These are phyloP conservation scores for Microctenopoma lineatum DNA, from an alignment of 2,797 vertebrate genomes.

Conservation along the genomic window DNA sequence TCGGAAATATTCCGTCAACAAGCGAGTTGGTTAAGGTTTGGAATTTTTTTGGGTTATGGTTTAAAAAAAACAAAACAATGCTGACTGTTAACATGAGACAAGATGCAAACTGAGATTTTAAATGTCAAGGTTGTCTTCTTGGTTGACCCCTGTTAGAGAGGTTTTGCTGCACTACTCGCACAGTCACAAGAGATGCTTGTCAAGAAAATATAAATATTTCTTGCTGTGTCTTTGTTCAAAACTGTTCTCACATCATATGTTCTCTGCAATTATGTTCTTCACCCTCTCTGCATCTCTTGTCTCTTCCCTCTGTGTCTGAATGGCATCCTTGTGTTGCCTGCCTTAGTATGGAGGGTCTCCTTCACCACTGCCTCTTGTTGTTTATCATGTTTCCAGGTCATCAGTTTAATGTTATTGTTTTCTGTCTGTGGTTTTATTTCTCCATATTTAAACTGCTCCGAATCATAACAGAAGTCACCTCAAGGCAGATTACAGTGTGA, in stretches of 20 bases:
- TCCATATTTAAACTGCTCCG: neutral
- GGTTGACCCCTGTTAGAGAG: neutral
- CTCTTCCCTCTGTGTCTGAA: neutral
- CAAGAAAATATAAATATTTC: slow-evolving; percentile 6
- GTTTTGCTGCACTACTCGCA: neutral
- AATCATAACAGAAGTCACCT: too few species aligned
- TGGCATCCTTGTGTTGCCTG: slow-evolving; percentile 5
- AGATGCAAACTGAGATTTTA: neutral
- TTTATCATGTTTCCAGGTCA: slow-evolving; percentile 12
- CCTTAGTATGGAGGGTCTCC: neutral
- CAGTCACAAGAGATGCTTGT: slow-evolving; percentile 17
- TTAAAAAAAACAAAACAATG: neutral
- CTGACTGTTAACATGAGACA: neutral
- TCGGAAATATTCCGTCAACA: neutral
- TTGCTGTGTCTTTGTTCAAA: slow-evolving; percentile 15
- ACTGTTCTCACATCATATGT: slow-evolving; percentile 9
- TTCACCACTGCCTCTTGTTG: slow-evolving; percentile 9
- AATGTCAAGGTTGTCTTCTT: slow-evolving; percentile 7
- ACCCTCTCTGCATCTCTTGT: slow-evolving; percentile 10
- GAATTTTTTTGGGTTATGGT: neutral
- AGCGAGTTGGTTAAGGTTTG: neutral
- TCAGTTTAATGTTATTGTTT: neutral
- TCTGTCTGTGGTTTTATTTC: neutral
- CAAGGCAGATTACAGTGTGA: too few species aligned
- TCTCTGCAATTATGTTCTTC: slow-evolving; percentile 30